A percentile compares a stretch with the other conserved stretches of the same genome.
phyloP scores from a whole-genome alignment of 1,140 invertebrate genomes.

The Drosophila cardini region DNA sequence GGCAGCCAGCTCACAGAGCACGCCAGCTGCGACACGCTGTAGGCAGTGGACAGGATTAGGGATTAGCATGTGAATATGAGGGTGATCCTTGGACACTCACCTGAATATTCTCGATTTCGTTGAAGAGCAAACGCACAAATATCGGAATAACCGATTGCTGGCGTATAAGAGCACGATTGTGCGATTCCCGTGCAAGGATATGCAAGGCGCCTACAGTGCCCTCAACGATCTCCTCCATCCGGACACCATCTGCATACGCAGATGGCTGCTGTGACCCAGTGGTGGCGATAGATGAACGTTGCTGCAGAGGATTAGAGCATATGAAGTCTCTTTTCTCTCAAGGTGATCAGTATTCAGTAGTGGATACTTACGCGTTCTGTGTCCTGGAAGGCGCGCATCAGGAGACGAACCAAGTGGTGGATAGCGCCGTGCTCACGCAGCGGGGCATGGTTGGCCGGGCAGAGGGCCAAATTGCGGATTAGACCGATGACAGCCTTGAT shows the following conservation, averaged over 20 bases:
- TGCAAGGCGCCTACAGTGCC: conserved; percentile 98
- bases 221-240: conserved; percentile 99
- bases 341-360: not conserved
- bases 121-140: conserved; percentile 97
- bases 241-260: conserved; percentile 97
- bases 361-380: conserved; percentile 88
- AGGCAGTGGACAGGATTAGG: not conserved
- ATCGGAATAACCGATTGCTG: conserved; percentile 97
- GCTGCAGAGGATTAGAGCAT: conserved; percentile 41
- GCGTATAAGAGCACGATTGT: conserved; percentile 96
- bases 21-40: conserved; percentile 95
- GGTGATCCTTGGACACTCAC: conserved; percentile 61
- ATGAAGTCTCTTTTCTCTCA: not conserved
- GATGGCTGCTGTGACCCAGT: conserved; percentile 90
- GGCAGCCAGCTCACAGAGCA: conserved; percentile 97
- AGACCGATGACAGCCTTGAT: conserved; percentile 98
- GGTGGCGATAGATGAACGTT: conserved; percentile 86
- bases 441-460: conserved; percentile 97
- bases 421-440: conserved; percentile 97
- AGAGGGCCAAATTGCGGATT: conserved; percentile 98
- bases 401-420: conserved; percentile 95
- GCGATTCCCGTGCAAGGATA: conserved; percentile 96
- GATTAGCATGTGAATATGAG: too few relatives aligned
- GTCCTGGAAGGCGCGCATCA: conserved; percentile 96
- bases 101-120: conserved; percentile 99